Evolutionary conservation across 2,888 invertebrate genomes (phyloP).

Genomic region (Exephanes ischioxanthus): DNA sequence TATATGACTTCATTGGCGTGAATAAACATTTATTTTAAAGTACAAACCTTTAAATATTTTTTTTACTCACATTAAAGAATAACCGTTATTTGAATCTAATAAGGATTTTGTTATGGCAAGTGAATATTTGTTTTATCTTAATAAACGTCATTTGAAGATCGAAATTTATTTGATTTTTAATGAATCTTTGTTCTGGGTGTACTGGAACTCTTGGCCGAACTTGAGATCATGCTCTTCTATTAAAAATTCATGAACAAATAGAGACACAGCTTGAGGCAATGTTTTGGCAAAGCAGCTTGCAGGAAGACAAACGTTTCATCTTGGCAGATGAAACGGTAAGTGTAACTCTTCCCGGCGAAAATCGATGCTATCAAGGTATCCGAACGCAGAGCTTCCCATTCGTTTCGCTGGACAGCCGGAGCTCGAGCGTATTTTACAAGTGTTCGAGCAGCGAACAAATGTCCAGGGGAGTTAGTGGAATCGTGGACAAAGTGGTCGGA

Average conservation of each 20-base stretch:
- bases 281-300: not conserved
- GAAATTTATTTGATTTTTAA: too few species aligned
- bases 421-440: constrained; percentile 33
- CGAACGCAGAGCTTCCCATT: constrained; percentile 14
- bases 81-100: too few species aligned
- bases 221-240: constrained; percentile 54
- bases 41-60: too few species aligned
- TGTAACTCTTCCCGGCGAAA: constrained; percentile 18
- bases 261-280: not conserved
- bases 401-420: constrained; percentile 23
- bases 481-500: constrained; percentile 6
- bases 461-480: constrained; percentile 10
- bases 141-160: too few species aligned
- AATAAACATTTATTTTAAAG: too few species aligned
- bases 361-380: constrained; percentile 12
- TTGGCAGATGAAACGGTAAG: not conserved
- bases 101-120: too few species aligned
- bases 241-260: too few species aligned
- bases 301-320: not conserved
- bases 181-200: too few species aligned
- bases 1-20: too few species aligned
- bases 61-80: too few species aligned
- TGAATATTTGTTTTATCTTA: too few species aligned
- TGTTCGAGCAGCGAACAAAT: constrained; percentile 37
- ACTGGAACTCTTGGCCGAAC: not conserved